Percentiles rank a stretch among this genome's conserved stretches.
phyloP scores from a whole-genome alignment of 2,113 vertebrate species.

The Misgurnus anguillicaudatus region DNA sequence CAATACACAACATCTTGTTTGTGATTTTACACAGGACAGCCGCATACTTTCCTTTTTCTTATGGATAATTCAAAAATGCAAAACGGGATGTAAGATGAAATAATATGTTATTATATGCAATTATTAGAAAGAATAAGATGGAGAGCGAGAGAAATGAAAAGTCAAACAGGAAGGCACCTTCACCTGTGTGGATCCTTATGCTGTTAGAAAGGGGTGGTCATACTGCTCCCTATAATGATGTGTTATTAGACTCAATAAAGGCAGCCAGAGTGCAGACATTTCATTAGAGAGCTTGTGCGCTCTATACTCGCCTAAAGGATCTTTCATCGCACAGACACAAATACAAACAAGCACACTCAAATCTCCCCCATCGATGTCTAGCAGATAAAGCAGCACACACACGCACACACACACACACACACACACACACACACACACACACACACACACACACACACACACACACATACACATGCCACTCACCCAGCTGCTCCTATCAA shows the following conservation, averaged over 20 bases:
- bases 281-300: slow-evolving; percentile 25
- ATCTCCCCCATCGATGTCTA: not conserved
- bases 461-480: not conserved
- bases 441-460: slow-evolving; percentile 5
- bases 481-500: not conserved
- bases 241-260: slow-evolving; percentile 36
- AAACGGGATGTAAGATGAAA: not conserved
- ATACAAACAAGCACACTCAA: slow-evolving; percentile 5
- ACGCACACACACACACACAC: slow-evolving; percentile 16
- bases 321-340: slow-evolving; percentile 19
- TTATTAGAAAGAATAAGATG: not conserved
- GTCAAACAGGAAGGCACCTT: slow-evolving; percentile 4
- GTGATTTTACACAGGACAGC: too few relatives aligned
- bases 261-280: slow-evolving; percentile 5
- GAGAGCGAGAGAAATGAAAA: not conserved
- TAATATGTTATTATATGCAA: not conserved
- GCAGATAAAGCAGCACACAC: slow-evolving; percentile 15
- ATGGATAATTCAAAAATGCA: too few relatives aligned
- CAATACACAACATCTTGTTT: too few relatives aligned
- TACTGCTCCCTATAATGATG: slow-evolving; percentile 20
- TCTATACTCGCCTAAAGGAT: slow-evolving; percentile 2
- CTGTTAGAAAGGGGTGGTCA: not conserved
- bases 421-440: not conserved
- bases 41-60: too few relatives aligned
- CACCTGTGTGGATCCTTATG: not conserved